A percentile compares a stretch with the other conserved stretches of the same genome.
Conservation (phyloP, 2,113 vertebrate genomes). For the Dicentrarchus labrax region DNA sequence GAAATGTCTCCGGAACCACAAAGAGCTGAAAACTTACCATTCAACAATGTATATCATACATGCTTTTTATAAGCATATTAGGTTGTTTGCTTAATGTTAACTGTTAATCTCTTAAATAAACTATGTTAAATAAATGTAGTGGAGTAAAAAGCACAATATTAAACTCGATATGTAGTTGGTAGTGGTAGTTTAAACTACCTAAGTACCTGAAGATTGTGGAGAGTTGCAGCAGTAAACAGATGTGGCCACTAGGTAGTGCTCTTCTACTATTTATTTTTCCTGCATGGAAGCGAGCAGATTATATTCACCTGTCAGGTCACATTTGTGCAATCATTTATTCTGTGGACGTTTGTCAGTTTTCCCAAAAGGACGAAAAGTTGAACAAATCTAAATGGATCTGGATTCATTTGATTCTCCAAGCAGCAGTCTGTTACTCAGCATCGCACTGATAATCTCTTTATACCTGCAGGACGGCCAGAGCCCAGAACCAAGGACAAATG, state of each 20-base stretch:
- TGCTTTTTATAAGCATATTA: not conserved
- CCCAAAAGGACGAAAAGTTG: not conserved
- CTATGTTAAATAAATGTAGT: not conserved
- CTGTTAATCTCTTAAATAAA: not conserved
- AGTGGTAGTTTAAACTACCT: no score
- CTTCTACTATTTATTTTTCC: not conserved
- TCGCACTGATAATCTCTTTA: not conserved
- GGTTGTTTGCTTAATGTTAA: not conserved
- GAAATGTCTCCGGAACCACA: no score
- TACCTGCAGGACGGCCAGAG: not conserved
- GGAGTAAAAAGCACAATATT: no score
- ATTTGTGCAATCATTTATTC: not conserved
- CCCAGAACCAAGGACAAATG: not conserved
- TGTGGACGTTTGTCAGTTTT: not conserved
- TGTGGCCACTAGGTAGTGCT: constrained; percentile 48
- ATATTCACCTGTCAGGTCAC: not conserved
- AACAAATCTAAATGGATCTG: not conserved
- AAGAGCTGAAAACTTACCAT: no score
- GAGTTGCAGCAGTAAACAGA: not conserved
- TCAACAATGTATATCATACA: not conserved
- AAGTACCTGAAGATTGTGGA: not conserved
- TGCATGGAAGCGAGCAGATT: not conserved
- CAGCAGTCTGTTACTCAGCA: not conserved
- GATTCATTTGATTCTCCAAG: not conserved
- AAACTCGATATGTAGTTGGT: no score